phyloP scores from a whole-genome alignment of 2,113 vertebrate genomes.

The Thinocorus orbignyianus region DNA sequence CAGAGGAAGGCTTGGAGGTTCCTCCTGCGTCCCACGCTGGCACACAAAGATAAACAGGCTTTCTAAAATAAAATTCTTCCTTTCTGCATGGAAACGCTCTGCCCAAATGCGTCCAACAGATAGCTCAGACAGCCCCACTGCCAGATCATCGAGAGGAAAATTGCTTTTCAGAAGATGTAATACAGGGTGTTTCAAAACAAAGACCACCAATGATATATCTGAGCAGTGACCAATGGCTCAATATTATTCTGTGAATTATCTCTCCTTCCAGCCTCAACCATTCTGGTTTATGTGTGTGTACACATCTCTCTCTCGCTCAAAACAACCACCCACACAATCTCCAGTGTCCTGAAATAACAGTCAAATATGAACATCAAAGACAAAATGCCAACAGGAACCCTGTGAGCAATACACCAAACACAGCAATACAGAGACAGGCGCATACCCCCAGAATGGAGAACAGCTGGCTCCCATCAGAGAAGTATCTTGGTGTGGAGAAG shows the following conservation, averaged over 20 bases:
- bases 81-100: neutral
- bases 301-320: neutral
- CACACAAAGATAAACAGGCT: neutral
- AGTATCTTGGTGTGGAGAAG: accelerated
- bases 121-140: neutral
- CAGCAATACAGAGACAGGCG: neutral
- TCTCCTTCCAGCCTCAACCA: neutral
- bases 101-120: neutral
- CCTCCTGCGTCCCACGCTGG: neutral
- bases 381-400: neutral
- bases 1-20: neutral
- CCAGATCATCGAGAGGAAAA: neutral
- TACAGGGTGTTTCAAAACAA: neutral
- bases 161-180: neutral
- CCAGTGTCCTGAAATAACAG: neutral
- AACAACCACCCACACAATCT: neutral
- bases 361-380: neutral
- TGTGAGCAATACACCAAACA: neutral
- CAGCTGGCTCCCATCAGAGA: neutral
- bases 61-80: neutral
- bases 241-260: neutral
- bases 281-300: neutral
- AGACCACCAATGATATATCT: neutral
- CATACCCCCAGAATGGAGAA: accelerated
- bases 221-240: neutral